phyloP scores from a whole-genome alignment of 2,888 invertebrate species.

The Scaptomyza caliginosa region DNA sequence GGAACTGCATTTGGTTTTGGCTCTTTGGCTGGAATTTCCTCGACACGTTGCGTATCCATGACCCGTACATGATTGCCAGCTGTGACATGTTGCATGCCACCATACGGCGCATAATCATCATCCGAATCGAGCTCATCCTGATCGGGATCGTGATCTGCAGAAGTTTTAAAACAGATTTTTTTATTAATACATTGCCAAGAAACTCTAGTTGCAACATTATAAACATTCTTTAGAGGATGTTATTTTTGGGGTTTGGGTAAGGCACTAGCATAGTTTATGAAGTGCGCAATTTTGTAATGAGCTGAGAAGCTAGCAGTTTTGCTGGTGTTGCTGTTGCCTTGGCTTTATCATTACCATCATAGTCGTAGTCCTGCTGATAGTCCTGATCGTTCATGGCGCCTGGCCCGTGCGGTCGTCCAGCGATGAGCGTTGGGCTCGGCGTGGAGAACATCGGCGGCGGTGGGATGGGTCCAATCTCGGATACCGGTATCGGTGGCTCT shows the following conservation, averaged over 20 bases:
- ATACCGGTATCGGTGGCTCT: constrained; percentile 95
- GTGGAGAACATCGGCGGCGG: constrained; percentile 98
- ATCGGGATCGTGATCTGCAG: constrained; percentile 85
- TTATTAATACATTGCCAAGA: neutral
- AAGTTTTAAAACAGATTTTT: neutral
- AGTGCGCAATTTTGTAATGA: constrained; percentile 70
- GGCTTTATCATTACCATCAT: constrained; percentile 85
- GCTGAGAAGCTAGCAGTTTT: constrained; percentile 50
- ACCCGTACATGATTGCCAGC: constrained; percentile 86
- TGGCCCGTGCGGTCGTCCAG: constrained; percentile 85
- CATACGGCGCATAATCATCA: constrained; percentile 86
- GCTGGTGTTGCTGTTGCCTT: constrained; percentile 8
- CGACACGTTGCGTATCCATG: constrained; percentile 91
- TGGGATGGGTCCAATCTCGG: constrained; percentile 96
- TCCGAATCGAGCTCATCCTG: constrained; percentile 88
- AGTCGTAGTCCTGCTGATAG: constrained; percentile 86
- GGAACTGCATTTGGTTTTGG: constrained; percentile 96
- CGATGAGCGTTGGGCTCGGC: constrained; percentile 89
- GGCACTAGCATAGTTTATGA: constrained; percentile 71
- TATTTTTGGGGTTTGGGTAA: neutral
- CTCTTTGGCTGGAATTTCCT: constrained; percentile 96
- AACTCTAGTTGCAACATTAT: neutral
- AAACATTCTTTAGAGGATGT: neutral
- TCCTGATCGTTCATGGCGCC: constrained; percentile 84
- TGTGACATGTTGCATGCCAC: constrained; percentile 83